A percentile compares a stretch with the other conserved stretches of the same genome.
These are phyloP conservation scores for Lithodes maja DNA, from an alignment of 2,888 invertebrate species.

Conservation along the genomic window DNA sequence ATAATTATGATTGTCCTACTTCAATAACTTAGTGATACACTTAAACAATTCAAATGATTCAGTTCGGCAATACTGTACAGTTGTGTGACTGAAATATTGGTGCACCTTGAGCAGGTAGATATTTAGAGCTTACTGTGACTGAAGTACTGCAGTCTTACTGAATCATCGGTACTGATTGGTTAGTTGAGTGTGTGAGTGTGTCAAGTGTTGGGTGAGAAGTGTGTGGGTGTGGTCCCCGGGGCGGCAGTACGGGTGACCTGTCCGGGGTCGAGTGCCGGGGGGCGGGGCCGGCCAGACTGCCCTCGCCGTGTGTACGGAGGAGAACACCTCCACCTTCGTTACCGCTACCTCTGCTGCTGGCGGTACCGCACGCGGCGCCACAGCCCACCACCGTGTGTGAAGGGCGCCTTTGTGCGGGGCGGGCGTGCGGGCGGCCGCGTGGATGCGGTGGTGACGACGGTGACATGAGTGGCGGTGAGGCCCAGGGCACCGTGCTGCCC, in stretches of 20 bases:
- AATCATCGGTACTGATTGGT: background rate
- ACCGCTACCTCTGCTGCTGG: conserved; percentile 33
- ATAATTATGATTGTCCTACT: too few species aligned
- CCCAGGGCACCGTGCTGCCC: conserved; percentile 48
- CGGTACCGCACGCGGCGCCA: conserved; percentile 34
- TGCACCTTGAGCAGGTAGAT: too few species aligned
- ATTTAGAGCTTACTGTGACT: background rate
- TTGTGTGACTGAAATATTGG: too few species aligned
- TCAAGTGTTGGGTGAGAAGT: background rate
- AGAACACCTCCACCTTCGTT: conserved; percentile 46
- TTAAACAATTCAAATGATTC: too few species aligned
- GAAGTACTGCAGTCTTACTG: background rate
- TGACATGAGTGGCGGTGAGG: conserved; percentile 49
- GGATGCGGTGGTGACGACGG: conserved; percentile 59
- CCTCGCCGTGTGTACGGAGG: conserved; percentile 26
- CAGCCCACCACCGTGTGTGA: conserved; percentile 58
- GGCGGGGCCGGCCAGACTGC: conserved; percentile 42
- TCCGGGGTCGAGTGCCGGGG: conserved; percentile 5
- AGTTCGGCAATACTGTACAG: too few species aligned
- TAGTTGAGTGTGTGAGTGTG: background rate
- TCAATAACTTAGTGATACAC: too few species aligned
- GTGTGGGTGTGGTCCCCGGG: background rate
- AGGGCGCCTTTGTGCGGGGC: conserved; percentile 52
- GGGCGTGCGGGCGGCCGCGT: conserved; percentile 61
- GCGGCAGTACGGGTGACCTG: conserved; percentile 22